Conservation (phyloP, 2,113 vertebrate species). For the Triplophysa dalaica region DNA sequence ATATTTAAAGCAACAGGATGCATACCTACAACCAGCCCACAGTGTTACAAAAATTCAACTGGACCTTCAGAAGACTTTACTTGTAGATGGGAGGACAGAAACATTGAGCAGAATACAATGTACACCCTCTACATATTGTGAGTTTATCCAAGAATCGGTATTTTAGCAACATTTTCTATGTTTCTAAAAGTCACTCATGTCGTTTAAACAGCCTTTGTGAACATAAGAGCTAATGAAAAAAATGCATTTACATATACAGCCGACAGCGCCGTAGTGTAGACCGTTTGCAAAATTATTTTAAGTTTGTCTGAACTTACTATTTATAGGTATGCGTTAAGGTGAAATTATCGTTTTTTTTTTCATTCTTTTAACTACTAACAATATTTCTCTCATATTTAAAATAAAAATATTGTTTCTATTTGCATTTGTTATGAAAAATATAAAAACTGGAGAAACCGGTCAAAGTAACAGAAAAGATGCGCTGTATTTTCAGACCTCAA, state of each 20-base stretch:
- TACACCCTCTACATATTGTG: conserved; percentile 62
- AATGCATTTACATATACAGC: background rate
- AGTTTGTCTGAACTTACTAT: too few species aligned
- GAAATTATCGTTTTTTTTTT: too few species aligned
- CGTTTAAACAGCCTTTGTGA: background rate
- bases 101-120: conserved; percentile 14
- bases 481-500: too few species aligned
- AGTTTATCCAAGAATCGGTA: conserved; percentile 35
- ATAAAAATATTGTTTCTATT: too few species aligned
- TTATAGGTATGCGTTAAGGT: too few species aligned
- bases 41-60: conserved; percentile 65
- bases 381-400: too few species aligned
- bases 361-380: too few species aligned
- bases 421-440: too few species aligned
- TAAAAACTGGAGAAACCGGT: too few species aligned
- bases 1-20: conserved; percentile 41
- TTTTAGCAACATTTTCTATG: background rate
- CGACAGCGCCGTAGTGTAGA: too few species aligned
- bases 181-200: background rate
- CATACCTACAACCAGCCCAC: conserved; percentile 55
- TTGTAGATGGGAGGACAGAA: conserved; percentile 67
- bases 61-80: conserved; percentile 19
- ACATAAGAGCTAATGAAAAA: background rate
- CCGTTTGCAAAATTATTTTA: too few species aligned
- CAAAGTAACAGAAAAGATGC: too few species aligned